Evolutionary conservation across 92 coral and sea anemone species (phyloP).

Genomic region (Phenganax stokvisi): DNA sequence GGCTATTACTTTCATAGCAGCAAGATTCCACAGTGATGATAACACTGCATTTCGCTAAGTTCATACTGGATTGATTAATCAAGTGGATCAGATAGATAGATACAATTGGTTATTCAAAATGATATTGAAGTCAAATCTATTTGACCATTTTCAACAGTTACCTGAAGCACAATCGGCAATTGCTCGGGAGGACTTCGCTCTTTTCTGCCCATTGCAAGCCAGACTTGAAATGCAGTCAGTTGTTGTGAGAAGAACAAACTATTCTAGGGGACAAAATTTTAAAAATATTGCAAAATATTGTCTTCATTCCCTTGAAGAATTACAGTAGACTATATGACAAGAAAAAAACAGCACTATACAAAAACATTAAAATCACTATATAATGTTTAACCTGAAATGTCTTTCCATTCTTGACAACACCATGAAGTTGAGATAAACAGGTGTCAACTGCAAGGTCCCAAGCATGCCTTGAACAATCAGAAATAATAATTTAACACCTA

Average conservation of each 20-base stretch:
- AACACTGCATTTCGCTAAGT: no score
- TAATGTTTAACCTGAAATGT: conserved; percentile 57
- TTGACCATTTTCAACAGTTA: not conserved
- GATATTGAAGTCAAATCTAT: no score
- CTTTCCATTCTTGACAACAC: conserved; percentile 66
- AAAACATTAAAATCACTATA: not conserved
- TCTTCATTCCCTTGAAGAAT: no score
- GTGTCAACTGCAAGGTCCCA: conserved; percentile 98
- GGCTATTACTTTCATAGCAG: no score
- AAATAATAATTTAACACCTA: not conserved
- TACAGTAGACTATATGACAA: no score
- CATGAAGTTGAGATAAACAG: conserved; percentile 82
- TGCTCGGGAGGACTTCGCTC: conserved; percentile 88
- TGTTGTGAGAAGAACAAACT: conserved; percentile 92
- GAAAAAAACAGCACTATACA: not conserved
- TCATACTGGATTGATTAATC: not conserved
- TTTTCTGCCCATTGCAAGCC: conserved; percentile 93
- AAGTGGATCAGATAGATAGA: not conserved
- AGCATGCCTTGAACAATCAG: conserved; percentile 64
- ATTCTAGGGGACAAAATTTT: conserved; percentile 54
- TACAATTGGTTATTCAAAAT: no score
- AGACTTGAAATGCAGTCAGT: conserved; percentile 91
- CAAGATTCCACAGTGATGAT: no score
- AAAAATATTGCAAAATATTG: not conserved
- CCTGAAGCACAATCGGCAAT: conserved; percentile 85